phyloP scores from a whole-genome alignment of 2,113 vertebrate species.

The Pterocles burchelli region DNA sequence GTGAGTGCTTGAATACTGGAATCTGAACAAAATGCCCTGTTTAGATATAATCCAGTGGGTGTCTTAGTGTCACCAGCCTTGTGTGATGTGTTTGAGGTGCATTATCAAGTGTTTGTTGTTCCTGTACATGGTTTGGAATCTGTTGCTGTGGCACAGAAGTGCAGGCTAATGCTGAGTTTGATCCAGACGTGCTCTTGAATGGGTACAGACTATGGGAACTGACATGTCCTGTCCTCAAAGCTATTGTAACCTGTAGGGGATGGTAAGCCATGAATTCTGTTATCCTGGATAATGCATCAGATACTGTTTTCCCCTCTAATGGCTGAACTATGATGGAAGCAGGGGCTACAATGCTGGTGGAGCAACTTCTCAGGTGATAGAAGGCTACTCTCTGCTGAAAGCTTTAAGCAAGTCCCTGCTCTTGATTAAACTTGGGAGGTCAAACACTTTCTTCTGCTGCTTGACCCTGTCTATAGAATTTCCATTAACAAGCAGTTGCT shows the following conservation, averaged over 20 bases:
- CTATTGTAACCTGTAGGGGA: rapidly evolving
- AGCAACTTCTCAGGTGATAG: not conserved
- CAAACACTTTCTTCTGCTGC: not conserved
- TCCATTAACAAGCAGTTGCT: not conserved
- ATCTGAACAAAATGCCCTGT: not conserved
- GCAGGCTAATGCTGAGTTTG: not conserved
- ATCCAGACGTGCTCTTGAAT: rapidly evolving
- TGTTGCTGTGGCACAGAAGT: no score
- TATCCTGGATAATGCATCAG: not conserved
- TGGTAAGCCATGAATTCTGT: not conserved
- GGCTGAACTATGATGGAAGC: not conserved
- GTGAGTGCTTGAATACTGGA: not conserved
- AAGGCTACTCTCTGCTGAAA: not conserved
- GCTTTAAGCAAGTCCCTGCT: not conserved
- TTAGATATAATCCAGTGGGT: rapidly evolving
- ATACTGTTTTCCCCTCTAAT: rapidly evolving
- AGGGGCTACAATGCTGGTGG: rapidly evolving
- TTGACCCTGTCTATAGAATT: not conserved
- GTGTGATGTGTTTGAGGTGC: rapidly evolving
- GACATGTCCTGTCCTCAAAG: not conserved
- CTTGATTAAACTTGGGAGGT: not conserved
- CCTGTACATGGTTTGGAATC: rapidly evolving
- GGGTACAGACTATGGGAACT: not conserved
- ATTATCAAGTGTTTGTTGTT: rapidly evolving
- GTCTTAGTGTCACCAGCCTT: rapidly evolving